These are phyloP conservation scores for Corythoichthys intestinalis DNA, from an alignment of 2,113 vertebrate genomes.

Conservation along the genomic window DNA sequence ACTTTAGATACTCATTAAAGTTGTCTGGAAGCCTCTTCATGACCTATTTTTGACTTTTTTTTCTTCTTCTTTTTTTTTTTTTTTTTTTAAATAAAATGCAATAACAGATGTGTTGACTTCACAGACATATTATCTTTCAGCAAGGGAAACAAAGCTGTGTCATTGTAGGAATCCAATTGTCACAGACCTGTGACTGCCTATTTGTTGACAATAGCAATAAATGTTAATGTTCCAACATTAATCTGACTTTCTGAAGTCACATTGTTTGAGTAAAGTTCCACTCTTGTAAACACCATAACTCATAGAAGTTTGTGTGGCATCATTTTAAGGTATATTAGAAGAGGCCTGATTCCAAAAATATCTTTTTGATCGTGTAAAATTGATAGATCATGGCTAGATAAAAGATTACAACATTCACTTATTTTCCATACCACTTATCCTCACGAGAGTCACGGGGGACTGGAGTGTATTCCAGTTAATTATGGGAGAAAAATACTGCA, in stretches of 20 bases:
- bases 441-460: no score
- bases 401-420: background rate
- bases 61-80: background rate
- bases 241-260: conserved; percentile 3
- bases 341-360: background rate
- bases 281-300: background rate
- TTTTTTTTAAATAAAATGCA: conserved; percentile 33
- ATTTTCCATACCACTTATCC: no score
- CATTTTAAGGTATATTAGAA: background rate
- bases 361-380: background rate
- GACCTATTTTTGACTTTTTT: conserved; percentile 16
- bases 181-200: background rate
- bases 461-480: no score
- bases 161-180: background rate
- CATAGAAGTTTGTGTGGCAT: background rate
- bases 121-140: conserved; percentile 10
- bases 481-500: no score
- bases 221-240: background rate
- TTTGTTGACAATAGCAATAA: conserved; percentile 1
- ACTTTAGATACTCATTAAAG: background rate
- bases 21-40: background rate
- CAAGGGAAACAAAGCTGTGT: conserved; percentile 5
- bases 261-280: background rate
- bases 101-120: conserved; percentile 27
- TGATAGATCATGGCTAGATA: background rate